These are phyloP conservation scores for Lymantria monacha DNA, from an alignment of 2,888 invertebrate genomes.

Conservation along the genomic window DNA sequence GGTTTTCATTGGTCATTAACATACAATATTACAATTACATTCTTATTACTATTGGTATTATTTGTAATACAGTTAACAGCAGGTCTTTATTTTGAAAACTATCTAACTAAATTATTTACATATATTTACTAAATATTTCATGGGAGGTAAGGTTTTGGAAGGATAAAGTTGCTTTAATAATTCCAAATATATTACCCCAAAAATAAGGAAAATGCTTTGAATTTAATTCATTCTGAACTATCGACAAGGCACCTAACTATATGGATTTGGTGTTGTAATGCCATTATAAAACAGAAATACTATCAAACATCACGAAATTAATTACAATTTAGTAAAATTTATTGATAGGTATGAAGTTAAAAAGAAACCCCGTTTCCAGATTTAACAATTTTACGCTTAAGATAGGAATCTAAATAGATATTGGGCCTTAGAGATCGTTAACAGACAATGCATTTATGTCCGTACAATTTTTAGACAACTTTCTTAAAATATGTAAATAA, in stretches of 20 bases:
- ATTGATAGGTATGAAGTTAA: too few relatives aligned
- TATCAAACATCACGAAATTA: too few relatives aligned
- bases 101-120: constrained; percentile 67
- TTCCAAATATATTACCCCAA: constrained; percentile 17
- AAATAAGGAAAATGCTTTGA: constrained; percentile 4
- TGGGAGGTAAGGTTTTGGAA: constrained; percentile 26
- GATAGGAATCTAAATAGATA: too few relatives aligned
- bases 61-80: constrained; percentile 75
- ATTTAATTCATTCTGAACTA: constrained; percentile 27
- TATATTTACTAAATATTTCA: constrained; percentile 31
- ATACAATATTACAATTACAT: constrained; percentile 78
- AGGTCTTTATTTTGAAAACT: constrained; percentile 65
- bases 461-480: too few relatives aligned
- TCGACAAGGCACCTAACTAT: constrained; percentile 42
- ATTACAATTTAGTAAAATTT: too few relatives aligned
- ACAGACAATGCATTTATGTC: too few relatives aligned
- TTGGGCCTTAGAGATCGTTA: too few relatives aligned
- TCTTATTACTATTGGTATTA: constrained; percentile 74
- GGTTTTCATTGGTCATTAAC: constrained; percentile 84
- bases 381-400: too few relatives aligned
- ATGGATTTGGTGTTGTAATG: constrained; percentile 27
- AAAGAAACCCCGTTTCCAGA: too few relatives aligned
- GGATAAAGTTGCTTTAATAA: constrained; percentile 26
- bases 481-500: not conserved
- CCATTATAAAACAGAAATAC: constrained; percentile 7